A percentile compares a stretch with the other conserved stretches of the same genome.
These are phyloP conservation scores for Cherax destructor DNA, from an alignment of 1,140 invertebrate species.

Conservation along the genomic window DNA sequence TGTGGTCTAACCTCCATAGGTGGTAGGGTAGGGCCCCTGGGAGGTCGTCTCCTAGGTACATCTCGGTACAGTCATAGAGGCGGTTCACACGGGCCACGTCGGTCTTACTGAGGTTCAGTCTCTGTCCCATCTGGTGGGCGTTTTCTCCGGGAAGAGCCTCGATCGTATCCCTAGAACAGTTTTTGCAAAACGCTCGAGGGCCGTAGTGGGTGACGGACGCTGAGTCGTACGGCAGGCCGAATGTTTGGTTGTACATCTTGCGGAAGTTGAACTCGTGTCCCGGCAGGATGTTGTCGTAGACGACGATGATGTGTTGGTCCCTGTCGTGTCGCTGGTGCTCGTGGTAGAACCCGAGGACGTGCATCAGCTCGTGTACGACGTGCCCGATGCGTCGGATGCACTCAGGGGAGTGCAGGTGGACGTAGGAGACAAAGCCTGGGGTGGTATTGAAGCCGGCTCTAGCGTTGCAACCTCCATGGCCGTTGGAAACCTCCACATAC, in stretches of 20 bases:
- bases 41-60: conserved; percentile 9
- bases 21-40: conserved; percentile 12
- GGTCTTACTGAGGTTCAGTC: not conserved
- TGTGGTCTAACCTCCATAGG: not conserved
- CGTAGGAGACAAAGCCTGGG: not conserved
- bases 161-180: not conserved
- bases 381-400: not conserved
- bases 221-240: conserved; percentile 18
- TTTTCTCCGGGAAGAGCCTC: not conserved
- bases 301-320: conserved; percentile 10
- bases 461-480: not conserved
- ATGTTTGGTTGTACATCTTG: not conserved
- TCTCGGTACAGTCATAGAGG: conserved; percentile 1
- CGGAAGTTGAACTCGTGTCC: not conserved
- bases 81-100: conserved; percentile 36
- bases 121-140: not conserved
- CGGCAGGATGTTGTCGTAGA: conserved; percentile 17
- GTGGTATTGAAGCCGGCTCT: not conserved
- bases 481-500: too few species aligned
- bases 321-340: conserved; percentile 42
- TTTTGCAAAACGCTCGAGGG: not conserved
- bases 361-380: conserved; percentile 41
- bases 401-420: not conserved
- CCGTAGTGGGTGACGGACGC: conserved; percentile 19
- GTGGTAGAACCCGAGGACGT: conserved; percentile 47